A percentile compares a stretch with the other conserved stretches of the same genome.
phyloP scores from a whole-genome alignment of 2,113 vertebrate genomes.

The Danionella cerebrum region DNA sequence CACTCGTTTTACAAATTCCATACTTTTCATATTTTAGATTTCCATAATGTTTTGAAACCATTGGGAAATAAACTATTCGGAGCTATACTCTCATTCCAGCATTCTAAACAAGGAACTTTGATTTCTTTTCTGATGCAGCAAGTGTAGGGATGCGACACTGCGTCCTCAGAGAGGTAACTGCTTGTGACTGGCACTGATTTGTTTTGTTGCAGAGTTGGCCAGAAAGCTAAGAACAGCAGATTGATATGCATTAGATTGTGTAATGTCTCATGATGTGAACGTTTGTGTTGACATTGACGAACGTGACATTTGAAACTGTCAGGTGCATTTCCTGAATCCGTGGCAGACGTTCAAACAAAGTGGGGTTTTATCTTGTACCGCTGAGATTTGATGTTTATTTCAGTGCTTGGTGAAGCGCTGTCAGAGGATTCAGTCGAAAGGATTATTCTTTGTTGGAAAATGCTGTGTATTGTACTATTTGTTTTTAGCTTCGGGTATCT shows the following conservation, averaged over 20 bases:
- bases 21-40: too few relatives aligned
- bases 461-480: neutral
- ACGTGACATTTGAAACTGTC: neutral
- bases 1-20: too few relatives aligned
- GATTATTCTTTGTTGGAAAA: neutral
- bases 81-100: too few relatives aligned
- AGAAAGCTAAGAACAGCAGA: too few relatives aligned
- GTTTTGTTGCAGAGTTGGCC: too few relatives aligned
- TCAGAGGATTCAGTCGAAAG: neutral
- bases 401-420: neutral
- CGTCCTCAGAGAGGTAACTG: too few relatives aligned
- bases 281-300: neutral
- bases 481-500: neutral
- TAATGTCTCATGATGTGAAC: neutral
- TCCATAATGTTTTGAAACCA: too few relatives aligned
- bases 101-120: too few relatives aligned
- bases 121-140: too few relatives aligned
- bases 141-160: too few relatives aligned
- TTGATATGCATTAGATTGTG: neutral
- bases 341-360: neutral
- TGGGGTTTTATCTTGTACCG: neutral
- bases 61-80: too few relatives aligned
- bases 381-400: conserved; percentile 5
- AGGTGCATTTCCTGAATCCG: neutral
- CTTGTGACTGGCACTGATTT: too few relatives aligned